A percentile compares a stretch with the other conserved stretches of the same genome.
These are phyloP conservation scores for Seriola aureovittata DNA, from an alignment of 2,113 vertebrate species.

Conservation along the genomic window DNA sequence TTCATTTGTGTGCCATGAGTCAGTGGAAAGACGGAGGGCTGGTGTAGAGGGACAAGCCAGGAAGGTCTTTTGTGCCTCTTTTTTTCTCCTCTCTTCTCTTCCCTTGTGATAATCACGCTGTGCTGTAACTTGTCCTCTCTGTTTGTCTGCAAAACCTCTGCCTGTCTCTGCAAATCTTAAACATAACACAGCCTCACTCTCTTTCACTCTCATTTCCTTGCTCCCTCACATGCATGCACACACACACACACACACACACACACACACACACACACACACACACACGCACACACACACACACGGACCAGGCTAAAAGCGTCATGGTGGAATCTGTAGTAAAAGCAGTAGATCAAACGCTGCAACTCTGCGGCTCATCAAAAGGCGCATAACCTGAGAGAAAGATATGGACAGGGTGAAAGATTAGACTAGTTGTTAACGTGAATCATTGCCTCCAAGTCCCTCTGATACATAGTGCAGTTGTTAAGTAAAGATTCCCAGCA, in stretches of 20 bases:
- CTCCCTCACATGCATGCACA: neutral
- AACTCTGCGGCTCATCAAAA: conserved; percentile 53
- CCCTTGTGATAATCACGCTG: conserved; percentile 72
- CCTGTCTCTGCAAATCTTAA: conserved; percentile 69
- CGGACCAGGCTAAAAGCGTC: neutral
- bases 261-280: neutral
- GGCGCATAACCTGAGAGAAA: conserved; percentile 45
- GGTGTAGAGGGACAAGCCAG: conserved; percentile 62
- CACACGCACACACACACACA: too few relatives aligned
- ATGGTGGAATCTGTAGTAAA: conserved; percentile 49
- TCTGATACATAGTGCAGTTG: conserved; percentile 20
- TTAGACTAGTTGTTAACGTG: conserved; percentile 48
- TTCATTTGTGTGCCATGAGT: conserved; percentile 77
- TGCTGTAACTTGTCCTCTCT: conserved; percentile 74
- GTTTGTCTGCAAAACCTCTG: conserved; percentile 68
- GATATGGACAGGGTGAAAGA: conserved; percentile 50
- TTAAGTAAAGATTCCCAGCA: conserved; percentile 11
- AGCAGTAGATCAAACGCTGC: conserved; percentile 50
- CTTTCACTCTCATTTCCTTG: conserved; percentile 12
- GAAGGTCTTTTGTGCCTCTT: conserved; percentile 66
- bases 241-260: neutral
- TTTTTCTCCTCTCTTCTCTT: conserved; percentile 22
- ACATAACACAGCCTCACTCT: conserved; percentile 40
- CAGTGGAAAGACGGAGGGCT: conserved; percentile 70
- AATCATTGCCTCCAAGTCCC: conserved; percentile 37